A percentile compares a stretch with the other conserved stretches of the same genome.
phyloP scores from a whole-genome alignment of 2,113 vertebrate species.

The Antigone vipio region DNA sequence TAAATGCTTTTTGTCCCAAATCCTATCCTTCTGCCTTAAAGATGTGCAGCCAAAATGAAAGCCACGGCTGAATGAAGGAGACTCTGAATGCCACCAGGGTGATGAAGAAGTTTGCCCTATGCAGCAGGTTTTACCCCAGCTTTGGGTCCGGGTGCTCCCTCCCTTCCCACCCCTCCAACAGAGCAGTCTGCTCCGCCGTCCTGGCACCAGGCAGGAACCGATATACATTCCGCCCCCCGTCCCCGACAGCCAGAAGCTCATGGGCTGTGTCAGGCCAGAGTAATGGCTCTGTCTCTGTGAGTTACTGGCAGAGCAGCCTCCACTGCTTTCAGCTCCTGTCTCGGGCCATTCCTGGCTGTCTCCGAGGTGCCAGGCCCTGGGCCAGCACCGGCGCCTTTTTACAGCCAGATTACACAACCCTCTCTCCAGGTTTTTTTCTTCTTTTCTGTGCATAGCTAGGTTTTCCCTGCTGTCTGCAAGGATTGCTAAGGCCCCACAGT shows the following conservation, averaged over 20 bases:
- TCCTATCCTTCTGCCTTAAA: not conserved
- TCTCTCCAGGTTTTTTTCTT: not conserved
- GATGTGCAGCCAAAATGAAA: not conserved
- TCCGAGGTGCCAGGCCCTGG: not conserved
- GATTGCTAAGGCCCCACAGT: not conserved
- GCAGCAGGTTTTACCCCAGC: not conserved
- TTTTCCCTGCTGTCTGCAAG: not conserved
- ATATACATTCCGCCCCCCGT: not conserved
- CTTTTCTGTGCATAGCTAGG: not conserved
- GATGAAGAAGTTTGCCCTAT: not conserved
- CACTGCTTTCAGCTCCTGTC: not conserved
- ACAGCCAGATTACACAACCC: not conserved
- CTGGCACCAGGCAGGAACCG: not conserved
- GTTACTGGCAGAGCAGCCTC: constrained; percentile 2
- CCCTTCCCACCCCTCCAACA: not conserved
- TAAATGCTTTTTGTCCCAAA: not conserved
- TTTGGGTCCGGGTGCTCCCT: not conserved
- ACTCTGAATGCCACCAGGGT: not conserved
- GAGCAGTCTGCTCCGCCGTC: not conserved
- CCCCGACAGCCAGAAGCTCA: not conserved
- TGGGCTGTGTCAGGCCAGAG: not conserved
- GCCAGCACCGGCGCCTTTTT: not conserved
- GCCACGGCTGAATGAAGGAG: not conserved
- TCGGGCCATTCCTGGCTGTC: not conserved
- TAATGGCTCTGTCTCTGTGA: not conserved